A percentile compares a stretch with the other conserved stretches of the same genome.
These are phyloP conservation scores for Taeniopygia guttata DNA, from an alignment of 2,797 vertebrate species.

Conservation along the genomic window DNA sequence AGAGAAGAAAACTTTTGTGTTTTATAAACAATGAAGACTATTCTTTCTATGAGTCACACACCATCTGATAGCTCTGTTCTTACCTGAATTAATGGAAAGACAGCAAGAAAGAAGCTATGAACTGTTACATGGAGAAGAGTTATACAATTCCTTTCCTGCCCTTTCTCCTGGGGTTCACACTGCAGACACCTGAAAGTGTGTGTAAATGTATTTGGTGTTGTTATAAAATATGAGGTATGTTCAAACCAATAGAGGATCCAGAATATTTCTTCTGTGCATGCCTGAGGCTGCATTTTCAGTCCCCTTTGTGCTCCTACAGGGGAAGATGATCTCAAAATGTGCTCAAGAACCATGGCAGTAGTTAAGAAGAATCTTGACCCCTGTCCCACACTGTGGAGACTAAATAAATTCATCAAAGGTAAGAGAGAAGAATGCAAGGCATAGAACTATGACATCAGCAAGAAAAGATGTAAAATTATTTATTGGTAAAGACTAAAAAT, in stretches of 20 bases:
- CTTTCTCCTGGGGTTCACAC: neutral
- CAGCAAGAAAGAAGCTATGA: neutral
- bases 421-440: neutral
- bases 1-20: neutral
- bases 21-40: neutral
- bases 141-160: neutral
- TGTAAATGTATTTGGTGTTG: neutral
- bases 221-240: neutral
- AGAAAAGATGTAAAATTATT: neutral
- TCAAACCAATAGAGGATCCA: neutral
- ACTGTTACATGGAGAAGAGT: neutral
- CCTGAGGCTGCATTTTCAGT: neutral
- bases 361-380: neutral
- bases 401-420: neutral
- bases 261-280: neutral
- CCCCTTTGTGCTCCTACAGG: neutral
- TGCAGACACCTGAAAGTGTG: neutral
- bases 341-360: neutral
- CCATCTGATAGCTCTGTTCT: neutral
- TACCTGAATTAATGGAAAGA: neutral
- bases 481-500: neutral
- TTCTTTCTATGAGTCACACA: neutral
- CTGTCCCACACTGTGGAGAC: neutral
- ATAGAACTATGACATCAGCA: neutral
- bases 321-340: neutral